phyloP scores from a whole-genome alignment of 2,113 vertebrate genomes.

The Crotalus viridis region DNA sequence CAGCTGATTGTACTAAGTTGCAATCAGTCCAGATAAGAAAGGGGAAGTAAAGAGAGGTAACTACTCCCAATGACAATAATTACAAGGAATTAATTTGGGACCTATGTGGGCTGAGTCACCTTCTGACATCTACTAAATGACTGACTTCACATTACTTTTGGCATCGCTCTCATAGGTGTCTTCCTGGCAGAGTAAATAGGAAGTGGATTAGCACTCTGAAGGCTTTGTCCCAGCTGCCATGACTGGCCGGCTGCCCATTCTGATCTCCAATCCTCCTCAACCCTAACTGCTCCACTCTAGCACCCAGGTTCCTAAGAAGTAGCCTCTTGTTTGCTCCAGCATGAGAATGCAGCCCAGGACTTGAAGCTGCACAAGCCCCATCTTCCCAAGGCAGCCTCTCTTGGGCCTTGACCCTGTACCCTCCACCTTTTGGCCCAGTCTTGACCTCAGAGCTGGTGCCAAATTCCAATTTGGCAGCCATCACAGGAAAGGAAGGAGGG shows the following conservation, averaged over 20 bases:
- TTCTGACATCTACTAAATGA: not conserved
- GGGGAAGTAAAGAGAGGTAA: not conserved
- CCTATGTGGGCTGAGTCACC: not conserved
- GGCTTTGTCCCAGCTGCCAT: constrained; percentile 5
- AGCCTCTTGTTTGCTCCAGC: constrained; percentile 4
- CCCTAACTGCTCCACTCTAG: constrained; percentile 30
- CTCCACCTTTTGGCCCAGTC: constrained; percentile 43
- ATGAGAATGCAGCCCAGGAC: constrained; percentile 11
- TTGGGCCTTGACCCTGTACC: constrained; percentile 11
- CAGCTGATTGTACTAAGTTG: not conserved
- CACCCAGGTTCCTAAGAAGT: constrained; percentile 12
- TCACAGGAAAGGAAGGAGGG: constrained; percentile 9
- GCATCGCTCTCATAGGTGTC: constrained; percentile 10
- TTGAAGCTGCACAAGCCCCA: not conserved
- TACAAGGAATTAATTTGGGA: not conserved
- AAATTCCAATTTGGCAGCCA: constrained; percentile 53
- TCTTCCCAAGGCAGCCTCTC: constrained; percentile 30
- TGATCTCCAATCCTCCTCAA: constrained; percentile 4
- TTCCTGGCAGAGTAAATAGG: constrained; percentile 25
- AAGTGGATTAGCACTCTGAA: constrained; percentile 20
- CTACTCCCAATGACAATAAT: not conserved
- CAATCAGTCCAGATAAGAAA: not conserved
- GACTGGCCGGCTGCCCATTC: constrained; percentile 4
- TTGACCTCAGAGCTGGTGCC: constrained; percentile 56
- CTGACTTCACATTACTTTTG: not conserved